Base-by-base conservation (phyloP, 2,113 vertebrate species). In the Pelecanus crispus region DNA sequence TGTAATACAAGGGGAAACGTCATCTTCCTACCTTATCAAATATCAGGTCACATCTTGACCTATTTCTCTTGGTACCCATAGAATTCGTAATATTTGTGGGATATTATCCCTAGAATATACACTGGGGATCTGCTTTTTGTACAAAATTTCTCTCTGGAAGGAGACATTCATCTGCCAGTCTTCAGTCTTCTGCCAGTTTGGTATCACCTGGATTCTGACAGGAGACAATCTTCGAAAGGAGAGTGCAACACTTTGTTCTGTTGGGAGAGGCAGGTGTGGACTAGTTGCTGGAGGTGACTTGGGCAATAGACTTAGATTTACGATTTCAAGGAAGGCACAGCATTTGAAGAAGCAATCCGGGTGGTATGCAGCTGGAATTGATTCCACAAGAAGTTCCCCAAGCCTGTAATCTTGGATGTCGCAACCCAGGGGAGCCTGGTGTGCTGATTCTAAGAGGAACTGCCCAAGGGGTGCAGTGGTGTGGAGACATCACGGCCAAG, bases 131-230 rank as follows among this genome's bases (percentile, higher is more conserved):
- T 74, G 16, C 3, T 40, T 77, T 88, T 75, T 49, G 13, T 29
- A 42, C 10, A 50, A 5, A 32, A 53, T 45, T 77, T 61, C 17
- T 86, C 36, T 78, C 21, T 70, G 18, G 12, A 70, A 9, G 17
- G 44, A 77, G 13, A 36, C 0, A 1, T 24, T 61, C 1, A 0
- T 32, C 17, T 3, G 26, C 5, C 6, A 31, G 26, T 17, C 58
- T 72, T 63, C 67, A 42, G 19, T 16, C 18, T 84, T 75, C 61
- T 78, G 13, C 5, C 36, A 68, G 1, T 34, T 65, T 91, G 59
- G 12, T 26, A 59, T 40, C 19, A 72, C n/a, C 32, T 42, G 13
- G 58, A 17, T 47, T 81, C 24, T 94, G 28, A 45, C 19, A 55
- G 29, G 26, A 81, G 6, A 20, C 4, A 24, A 8, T 15, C 38